Base-by-base conservation (phyloP, 2,797 vertebrate genomes). In the Rousettus madagascariensis region DNA sequence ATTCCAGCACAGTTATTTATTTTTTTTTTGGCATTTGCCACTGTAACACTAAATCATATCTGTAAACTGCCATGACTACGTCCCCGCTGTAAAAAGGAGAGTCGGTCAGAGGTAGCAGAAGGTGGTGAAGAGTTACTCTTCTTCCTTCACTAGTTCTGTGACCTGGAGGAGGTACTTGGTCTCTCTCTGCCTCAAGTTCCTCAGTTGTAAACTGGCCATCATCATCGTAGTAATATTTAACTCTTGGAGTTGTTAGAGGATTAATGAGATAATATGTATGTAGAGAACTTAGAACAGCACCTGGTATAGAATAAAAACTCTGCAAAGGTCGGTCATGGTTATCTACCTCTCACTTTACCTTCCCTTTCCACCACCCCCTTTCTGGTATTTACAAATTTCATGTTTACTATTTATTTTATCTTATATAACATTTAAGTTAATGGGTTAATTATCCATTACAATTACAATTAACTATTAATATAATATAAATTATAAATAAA, bases 341-440 rank as follows among this genome's bases (percentile, higher is more conserved):
- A 20, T 5, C 19, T 20, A 15, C 6, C 12, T 20, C 20, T n/a
- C 6, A 0, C 22, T 61, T 53, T 46, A 3, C 17, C 38, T 68
- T 90, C 53, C 22, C 7, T 49, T 28, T 20, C 38, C 1, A 24
- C 20, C 7, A n/a, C 11, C 10, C 33, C 24, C 46, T 71, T 49
- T 79, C 66, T 28, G 36, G 36, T 59, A 12, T 26, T 51, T 51
- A 13, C 28, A 68, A 83, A 49, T 68, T 28, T 6, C 43, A 30
- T 22, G 24, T 20, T 53, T 59, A 84, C 13, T 55, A 11, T 43
- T 71, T 26, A 6, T 33, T 86, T 28, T 83, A 66, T 57, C 63
- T 80, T 66, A 51, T 95, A 83, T 89, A n/a, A 43, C 46, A 69
- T 46, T 41, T 51, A 91, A 71, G 38, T 78, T 38, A 80, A 77